Percentiles rank a stretch among this genome's conserved stretches.
These are phyloP conservation scores for Stegana nigrithorax DNA, from an alignment of 2,888 invertebrate species.

Conservation along the genomic window DNA sequence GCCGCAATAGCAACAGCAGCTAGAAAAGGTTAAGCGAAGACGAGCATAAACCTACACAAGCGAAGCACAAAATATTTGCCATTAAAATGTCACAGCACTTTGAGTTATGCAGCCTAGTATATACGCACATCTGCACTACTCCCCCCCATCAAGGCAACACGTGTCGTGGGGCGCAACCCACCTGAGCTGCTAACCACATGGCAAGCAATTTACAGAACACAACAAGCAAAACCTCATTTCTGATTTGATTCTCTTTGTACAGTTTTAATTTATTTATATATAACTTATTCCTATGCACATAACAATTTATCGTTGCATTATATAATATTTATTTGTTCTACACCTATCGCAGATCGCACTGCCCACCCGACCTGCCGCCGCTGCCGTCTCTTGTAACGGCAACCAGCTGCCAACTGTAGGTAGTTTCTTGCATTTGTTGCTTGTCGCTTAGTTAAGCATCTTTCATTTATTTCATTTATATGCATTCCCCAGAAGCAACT, in stretches of 20 bases:
- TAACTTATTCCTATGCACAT: background rate
- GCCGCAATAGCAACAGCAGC: background rate
- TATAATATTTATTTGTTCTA: conserved; percentile 16
- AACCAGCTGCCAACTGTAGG: background rate
- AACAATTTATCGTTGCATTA: conserved; percentile 12
- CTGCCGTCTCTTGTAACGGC: background rate
- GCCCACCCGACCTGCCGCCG: background rate
- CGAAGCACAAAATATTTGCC: conserved; percentile 35
- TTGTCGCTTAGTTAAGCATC: conserved; percentile 50
- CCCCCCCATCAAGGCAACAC: no score
- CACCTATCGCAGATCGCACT: background rate
- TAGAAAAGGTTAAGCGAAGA: background rate
- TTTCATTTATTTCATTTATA: conserved; percentile 49
- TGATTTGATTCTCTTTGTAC: background rate
- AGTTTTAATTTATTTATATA: background rate
- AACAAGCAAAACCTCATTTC: background rate
- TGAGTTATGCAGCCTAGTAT: no score
- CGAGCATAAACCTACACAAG: conserved; percentile 47
- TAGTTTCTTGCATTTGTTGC: conserved; percentile 1
- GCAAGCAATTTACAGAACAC: background rate
- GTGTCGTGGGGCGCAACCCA: conserved; percentile 14
- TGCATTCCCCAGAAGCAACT: background rate
- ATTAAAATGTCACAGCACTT: conserved; percentile 61
- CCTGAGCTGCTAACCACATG: background rate
- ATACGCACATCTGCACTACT: no score